phyloP scores from a whole-genome alignment of 2,797 vertebrate genomes.

The Petrocephalus schoutedeni region DNA sequence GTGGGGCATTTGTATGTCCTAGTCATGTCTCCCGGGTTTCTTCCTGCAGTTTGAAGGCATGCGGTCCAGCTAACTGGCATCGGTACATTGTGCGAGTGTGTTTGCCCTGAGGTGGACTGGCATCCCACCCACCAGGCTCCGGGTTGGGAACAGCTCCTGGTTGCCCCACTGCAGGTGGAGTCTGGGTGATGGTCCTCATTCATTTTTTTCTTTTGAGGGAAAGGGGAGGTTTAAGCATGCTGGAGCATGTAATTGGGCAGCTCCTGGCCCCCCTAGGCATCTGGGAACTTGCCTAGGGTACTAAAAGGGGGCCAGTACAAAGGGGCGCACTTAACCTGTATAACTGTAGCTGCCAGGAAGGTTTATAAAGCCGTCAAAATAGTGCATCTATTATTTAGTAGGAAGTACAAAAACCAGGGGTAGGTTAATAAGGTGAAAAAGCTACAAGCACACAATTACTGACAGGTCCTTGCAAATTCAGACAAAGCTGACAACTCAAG shows the following conservation, averaged over 20 bases:
- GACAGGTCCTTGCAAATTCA: not conserved
- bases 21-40: not conserved
- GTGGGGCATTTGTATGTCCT: not conserved
- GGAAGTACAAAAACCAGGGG: not conserved
- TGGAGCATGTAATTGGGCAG: not conserved
- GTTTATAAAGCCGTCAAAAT: not conserved
- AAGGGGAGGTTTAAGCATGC: not conserved
- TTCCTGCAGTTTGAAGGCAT: not conserved
- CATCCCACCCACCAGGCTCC: not conserved
- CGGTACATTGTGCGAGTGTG: not conserved
- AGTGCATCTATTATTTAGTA: not conserved
- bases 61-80: not conserved
- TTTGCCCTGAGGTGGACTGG: not conserved
- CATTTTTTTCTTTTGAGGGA: not conserved
- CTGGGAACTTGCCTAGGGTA: not conserved
- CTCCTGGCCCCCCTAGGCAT: not conserved
- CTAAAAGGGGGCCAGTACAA: not conserved
- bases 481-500: not conserved
- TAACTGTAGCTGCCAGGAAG: not conserved
- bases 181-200: not conserved
- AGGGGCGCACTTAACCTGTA: not conserved
- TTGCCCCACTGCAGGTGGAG: not conserved
- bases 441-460: not conserved
- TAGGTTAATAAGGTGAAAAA: not conserved
- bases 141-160: not conserved